These are phyloP conservation scores for Mythimna vitellina DNA, from an alignment of 2,888 invertebrate species.

Conservation along the genomic window DNA sequence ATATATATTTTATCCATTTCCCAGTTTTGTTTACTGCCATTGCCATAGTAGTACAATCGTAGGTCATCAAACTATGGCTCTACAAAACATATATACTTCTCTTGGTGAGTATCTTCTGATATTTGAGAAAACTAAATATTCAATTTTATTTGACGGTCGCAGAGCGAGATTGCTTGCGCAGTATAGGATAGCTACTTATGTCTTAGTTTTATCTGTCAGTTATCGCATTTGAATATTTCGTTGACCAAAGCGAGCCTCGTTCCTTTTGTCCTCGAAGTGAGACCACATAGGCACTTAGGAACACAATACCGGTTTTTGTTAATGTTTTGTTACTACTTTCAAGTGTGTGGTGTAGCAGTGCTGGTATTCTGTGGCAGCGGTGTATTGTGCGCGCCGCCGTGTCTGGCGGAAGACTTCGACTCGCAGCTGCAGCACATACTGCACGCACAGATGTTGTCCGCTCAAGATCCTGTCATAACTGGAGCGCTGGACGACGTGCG, in stretches of 20 bases:
- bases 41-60: too few relatives aligned
- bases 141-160: too few relatives aligned
- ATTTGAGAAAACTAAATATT: too few relatives aligned
- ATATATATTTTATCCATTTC: too few relatives aligned
- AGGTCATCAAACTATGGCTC: not conserved
- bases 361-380: not conserved
- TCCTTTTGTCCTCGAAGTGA: too few relatives aligned
- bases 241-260: not conserved
- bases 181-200: too few relatives aligned
- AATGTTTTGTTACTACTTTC: not conserved
- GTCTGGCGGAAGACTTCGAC: not conserved
- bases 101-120: not conserved
- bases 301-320: too few relatives aligned
- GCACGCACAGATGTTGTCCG: not conserved
- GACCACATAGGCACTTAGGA: too few relatives aligned
- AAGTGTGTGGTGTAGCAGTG: slow-evolving; percentile 8
- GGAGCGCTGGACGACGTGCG: slow-evolving; percentile 9
- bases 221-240: not conserved
- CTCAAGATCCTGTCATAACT: not conserved
- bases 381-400: slow-evolving; percentile 11
- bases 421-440: not conserved
- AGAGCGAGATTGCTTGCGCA: too few relatives aligned
- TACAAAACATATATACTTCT: not conserved
- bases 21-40: too few relatives aligned
- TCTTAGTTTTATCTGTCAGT: not conserved